Conservation (phyloP, 2,888 invertebrate species). For the Saturnia japonica region DNA sequence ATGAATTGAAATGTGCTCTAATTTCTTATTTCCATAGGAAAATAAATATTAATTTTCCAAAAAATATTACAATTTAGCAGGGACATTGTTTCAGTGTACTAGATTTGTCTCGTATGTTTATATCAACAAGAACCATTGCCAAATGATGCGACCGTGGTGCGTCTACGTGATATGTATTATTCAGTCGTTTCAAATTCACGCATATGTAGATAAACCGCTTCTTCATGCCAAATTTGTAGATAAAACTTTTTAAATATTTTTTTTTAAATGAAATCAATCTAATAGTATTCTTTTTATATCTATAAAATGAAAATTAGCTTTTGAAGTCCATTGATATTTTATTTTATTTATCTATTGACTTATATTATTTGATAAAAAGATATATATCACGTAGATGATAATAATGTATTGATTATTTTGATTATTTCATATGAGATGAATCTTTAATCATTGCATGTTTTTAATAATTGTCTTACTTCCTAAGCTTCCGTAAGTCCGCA, state of each 20-base stretch:
- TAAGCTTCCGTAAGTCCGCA: too few relatives aligned
- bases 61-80: background rate
- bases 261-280: too few relatives aligned
- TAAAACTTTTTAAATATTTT: constrained; percentile 31
- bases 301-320: too few relatives aligned
- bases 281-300: too few relatives aligned
- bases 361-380: background rate
- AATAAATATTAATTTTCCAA: too few relatives aligned
- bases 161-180: constrained; percentile 23
- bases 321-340: background rate
- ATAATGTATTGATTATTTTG: background rate
- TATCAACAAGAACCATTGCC: constrained; percentile 40
- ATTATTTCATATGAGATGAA: background rate
- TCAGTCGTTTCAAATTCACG: constrained; percentile 19
- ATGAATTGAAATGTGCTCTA: too few relatives aligned
- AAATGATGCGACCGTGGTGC: constrained; percentile 43
- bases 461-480: too few relatives aligned
- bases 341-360: background rate
- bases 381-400: background rate
- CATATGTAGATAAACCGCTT: constrained; percentile 13
- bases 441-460: background rate
- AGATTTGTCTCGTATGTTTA: constrained; percentile 22
- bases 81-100: constrained; percentile 25
- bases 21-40: too few relatives aligned
- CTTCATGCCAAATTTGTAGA: constrained; percentile 37